A percentile compares a stretch with the other conserved stretches of the same genome.
Evolutionary conservation across 1,140 invertebrate genomes (phyloP).

Genomic region (Drosophila subpulchrella): DNA sequence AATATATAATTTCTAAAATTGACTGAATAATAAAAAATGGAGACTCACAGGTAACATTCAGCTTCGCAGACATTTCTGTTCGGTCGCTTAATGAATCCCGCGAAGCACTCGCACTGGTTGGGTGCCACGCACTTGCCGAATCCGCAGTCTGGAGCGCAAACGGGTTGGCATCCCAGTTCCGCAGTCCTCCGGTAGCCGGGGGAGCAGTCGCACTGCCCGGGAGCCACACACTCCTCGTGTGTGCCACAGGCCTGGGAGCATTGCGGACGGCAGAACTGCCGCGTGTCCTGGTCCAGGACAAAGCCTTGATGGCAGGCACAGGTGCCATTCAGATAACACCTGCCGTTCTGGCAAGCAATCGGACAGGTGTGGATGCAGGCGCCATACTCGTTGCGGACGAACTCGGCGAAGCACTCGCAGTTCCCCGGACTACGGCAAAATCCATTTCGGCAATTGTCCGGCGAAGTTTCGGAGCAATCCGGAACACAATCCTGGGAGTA

Average conservation of each 20-base stretch:
- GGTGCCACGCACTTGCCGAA: conserved; percentile 87
- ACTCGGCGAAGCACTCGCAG: conserved; percentile 87
- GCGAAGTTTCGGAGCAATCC: conserved; percentile 83
- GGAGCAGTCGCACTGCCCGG: conserved; percentile 86
- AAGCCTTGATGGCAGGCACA: conserved; percentile 88
- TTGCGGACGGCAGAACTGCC: conserved; percentile 85
- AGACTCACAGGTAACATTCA: conserved; percentile 74
- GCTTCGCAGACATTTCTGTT: conserved; percentile 78
- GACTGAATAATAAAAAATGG: too few species aligned
- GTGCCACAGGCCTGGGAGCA: conserved; percentile 62
- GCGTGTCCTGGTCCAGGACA: conserved; percentile 85
- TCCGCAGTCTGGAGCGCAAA: conserved; percentile 85
- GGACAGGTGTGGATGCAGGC: conserved; percentile 78
- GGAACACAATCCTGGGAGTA: conserved; percentile 86
- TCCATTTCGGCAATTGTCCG: conserved; percentile 85
- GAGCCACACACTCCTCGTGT: conserved; percentile 85
- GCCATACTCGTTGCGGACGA: conserved; percentile 85
- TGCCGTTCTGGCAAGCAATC: conserved; percentile 83
- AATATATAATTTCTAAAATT: too few species aligned
- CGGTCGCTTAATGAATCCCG: conserved; percentile 69
- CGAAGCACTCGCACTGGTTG: conserved; percentile 87
- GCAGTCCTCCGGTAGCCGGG: conserved; percentile 85
- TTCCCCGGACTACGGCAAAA: conserved; percentile 86
- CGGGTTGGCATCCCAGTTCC: conserved; percentile 75
- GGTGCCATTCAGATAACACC: conserved; percentile 80